These are phyloP conservation scores for Magallana nippona DNA, from an alignment of 2,888 invertebrate genomes.

Conservation along the genomic window DNA sequence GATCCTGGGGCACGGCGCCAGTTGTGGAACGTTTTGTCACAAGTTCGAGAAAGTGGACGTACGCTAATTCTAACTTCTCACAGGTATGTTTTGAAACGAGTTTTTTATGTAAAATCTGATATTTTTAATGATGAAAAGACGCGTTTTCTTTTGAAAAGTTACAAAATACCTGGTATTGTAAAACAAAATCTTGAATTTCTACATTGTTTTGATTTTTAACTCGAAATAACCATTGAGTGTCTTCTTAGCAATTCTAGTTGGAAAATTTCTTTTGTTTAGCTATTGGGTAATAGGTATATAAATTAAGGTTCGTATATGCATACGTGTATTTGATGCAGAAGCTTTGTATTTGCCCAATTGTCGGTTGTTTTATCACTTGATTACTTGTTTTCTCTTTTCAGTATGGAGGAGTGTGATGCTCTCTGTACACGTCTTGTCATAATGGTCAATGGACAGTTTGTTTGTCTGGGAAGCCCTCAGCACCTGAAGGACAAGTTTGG, in stretches of 20 bases:
- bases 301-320: too few species aligned
- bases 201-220: too few species aligned
- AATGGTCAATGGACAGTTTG: constrained; percentile 86
- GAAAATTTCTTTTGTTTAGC: too few species aligned
- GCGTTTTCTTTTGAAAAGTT: too few species aligned
- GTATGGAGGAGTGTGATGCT: constrained; percentile 93
- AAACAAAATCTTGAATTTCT: too few species aligned
- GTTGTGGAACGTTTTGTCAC: constrained; percentile 84
- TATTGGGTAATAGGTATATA: too few species aligned
- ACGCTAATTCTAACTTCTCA: constrained; percentile 89
- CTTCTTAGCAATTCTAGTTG: not conserved
- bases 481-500: constrained; percentile 87
- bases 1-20: constrained; percentile 90
- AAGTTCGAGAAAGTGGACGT: constrained; percentile 84
- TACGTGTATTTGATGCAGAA: too few species aligned
- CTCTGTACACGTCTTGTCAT: constrained; percentile 89
- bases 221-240: not conserved
- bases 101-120: not conserved
- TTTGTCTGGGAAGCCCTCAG: constrained; percentile 87
- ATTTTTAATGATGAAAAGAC: not conserved
- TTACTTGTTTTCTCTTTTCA: constrained; percentile 75
- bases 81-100: constrained; percentile 66
- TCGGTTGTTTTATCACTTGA: too few species aligned
- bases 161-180: too few species aligned
- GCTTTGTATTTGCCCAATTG: too few species aligned